Base-by-base conservation (phyloP, 2,113 vertebrate genomes). In the Camelus bactrianus region DNA sequence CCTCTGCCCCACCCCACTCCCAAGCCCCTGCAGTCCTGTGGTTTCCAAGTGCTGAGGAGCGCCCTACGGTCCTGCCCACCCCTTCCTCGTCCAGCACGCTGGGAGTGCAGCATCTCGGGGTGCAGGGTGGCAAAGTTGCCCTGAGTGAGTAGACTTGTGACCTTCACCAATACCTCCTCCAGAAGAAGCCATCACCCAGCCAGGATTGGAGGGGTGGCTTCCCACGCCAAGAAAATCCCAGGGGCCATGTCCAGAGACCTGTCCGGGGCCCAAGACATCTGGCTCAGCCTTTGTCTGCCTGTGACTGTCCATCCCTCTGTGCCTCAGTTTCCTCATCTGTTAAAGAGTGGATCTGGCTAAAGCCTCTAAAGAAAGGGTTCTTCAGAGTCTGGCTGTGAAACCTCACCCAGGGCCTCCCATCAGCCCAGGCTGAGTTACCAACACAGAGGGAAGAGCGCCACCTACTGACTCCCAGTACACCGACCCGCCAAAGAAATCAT, bases 391-490 rank as follows among this genome's bases (percentile, higher is more conserved):
- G 13, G 16, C 52, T 67, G 13, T 0, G 0, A 65, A 92, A 70
- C 3, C 22, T 67, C 28, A 67, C 83, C 69, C 0, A 2, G 88
- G 48, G 52, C 58, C 69, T 82, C 50, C 24, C 24, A 17, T 19
- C 67, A 8, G 28, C 15, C 12, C 35, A 17, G 32, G 22, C 24
- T 7, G 1, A 58, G 26, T 58, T 87, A 13, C 89, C 81, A 96
- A 94, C 12, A 28, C 95, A 97, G 96, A 96, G 93, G 84, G 75
- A 97, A 97, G 93, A 97, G 94, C 50, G 97, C 96, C 98, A 97
- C 67, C 97, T 98, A 96, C 89, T 62, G 97, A 89, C 83, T 16
- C 50, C 72, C 70, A 67, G 83, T n/a, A 67, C 42, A 22, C 48
- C 0, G 22, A 86, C 13, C 30, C 48, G 11, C 38, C 24, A 62